These are phyloP conservation scores for Syritta pipiens DNA, from an alignment of 2,888 invertebrate genomes.

Conservation along the genomic window DNA sequence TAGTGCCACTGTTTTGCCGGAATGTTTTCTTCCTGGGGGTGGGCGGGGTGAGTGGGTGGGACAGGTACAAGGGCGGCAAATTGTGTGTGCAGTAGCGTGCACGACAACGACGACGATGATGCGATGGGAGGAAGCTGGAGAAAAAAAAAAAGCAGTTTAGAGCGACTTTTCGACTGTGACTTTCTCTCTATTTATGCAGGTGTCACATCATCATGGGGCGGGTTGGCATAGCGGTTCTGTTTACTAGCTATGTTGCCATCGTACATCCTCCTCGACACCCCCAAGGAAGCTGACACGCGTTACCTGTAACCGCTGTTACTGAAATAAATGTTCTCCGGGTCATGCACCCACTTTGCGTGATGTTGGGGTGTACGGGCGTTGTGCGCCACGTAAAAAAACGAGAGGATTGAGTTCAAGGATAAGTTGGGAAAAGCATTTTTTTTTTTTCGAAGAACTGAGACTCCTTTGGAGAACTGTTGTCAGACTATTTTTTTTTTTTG, in stretches of 20 bases:
- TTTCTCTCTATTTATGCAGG: conserved; percentile 63
- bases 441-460: conserved; percentile 27
- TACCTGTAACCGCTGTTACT: conserved; percentile 59
- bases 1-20: conserved; percentile 52
- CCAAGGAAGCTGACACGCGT: conserved; percentile 51
- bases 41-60: not conserved
- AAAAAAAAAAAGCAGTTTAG: conserved; percentile 49
- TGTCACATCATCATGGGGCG: conserved; percentile 35
- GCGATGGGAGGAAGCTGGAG: too few relatives aligned
- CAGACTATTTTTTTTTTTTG: conserved; percentile 57
- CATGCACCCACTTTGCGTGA: conserved; percentile 66
- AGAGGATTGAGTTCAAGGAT: conserved; percentile 28
- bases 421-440: conserved; percentile 26
- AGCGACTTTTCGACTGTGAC: conserved; percentile 63
- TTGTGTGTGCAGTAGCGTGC: conserved; percentile 16
- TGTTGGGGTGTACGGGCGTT: conserved; percentile 3
- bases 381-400: not conserved
- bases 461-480: conserved; percentile 32
- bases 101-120: too few relatives aligned
- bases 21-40: conserved; percentile 44
- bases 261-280: not conserved
- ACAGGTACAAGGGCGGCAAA: conserved; percentile 49
- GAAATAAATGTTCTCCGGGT: conserved; percentile 64
- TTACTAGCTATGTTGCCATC: conserved; percentile 5
- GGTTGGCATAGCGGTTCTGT: conserved; percentile 24